Evolutionary conservation across 2,797 vertebrate genomes (phyloP).

Genomic region (Manis pentadactyla): DNA sequence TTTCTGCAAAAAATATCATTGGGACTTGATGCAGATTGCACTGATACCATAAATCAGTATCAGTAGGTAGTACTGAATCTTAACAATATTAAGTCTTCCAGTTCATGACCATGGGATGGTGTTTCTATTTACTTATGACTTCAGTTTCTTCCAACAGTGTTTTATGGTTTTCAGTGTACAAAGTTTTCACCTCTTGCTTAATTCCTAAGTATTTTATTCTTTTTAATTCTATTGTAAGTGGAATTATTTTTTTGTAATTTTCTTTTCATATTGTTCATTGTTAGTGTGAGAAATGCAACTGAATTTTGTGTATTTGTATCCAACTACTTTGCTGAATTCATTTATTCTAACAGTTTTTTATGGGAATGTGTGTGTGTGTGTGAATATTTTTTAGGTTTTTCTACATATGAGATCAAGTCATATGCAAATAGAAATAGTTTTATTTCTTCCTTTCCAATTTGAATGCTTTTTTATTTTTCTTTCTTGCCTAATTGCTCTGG

Average conservation of each 20-base stretch:
- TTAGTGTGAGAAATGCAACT: not conserved
- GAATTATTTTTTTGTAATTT: not conserved
- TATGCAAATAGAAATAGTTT: not conserved
- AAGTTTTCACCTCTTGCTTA: not conserved
- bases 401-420: not conserved
- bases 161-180: not conserved
- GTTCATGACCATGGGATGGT: not conserved
- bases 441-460: not conserved
- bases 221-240: not conserved
- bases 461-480: not conserved
- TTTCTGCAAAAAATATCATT: not conserved
- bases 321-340: not conserved
- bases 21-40: not conserved
- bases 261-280: not conserved
- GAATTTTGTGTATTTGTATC: not conserved
- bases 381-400: not conserved
- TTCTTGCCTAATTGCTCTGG: not conserved
- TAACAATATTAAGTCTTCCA: not conserved
- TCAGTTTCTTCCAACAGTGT: not conserved
- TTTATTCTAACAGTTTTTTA: not conserved
- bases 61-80: not conserved
- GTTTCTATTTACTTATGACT: not conserved
- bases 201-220: not conserved
- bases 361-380: not conserved
- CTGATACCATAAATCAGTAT: not conserved